A percentile compares a stretch with the other conserved stretches of the same genome.
These are phyloP conservation scores for Poecilia wingei DNA, from an alignment of 2,797 vertebrate species.

Conservation along the genomic window DNA sequence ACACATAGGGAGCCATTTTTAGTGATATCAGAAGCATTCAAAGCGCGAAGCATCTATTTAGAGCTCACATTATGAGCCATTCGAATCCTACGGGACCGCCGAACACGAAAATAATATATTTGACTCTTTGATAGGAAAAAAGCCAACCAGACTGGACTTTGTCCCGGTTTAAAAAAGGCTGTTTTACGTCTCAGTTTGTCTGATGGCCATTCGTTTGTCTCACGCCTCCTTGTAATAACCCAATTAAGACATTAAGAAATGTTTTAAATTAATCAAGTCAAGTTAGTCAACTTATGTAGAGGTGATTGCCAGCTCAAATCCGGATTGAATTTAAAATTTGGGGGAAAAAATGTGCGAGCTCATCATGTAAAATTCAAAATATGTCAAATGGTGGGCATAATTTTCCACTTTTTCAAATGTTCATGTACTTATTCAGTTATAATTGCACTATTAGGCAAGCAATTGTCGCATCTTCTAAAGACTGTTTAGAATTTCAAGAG, in stretches of 20 bases:
- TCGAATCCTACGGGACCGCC: conserved; percentile 19
- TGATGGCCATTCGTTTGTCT: neutral
- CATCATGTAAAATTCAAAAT: neutral
- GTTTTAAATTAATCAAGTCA: neutral
- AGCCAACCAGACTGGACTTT: neutral
- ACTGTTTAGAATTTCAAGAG: conserved; percentile 4
- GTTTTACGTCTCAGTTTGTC: neutral
- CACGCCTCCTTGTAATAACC: neutral
- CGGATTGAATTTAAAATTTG: neutral
- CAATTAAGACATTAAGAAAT: neutral
- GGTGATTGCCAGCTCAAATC: neutral
- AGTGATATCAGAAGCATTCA: conserved; percentile 35
- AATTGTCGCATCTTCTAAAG: neutral
- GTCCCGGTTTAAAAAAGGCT: neutral
- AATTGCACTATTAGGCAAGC: neutral
- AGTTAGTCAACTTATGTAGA: neutral
- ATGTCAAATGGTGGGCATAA: neutral
- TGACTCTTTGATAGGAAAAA: neutral
- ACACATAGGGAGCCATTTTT: conserved; percentile 3
- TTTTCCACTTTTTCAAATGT: neutral
- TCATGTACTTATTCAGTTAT: neutral
- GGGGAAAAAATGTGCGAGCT: neutral
- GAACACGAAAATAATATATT: conserved; percentile 47
- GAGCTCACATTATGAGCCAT: conserved; percentile 8
- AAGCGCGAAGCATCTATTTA: conserved; percentile 40